These are phyloP conservation scores for Tarsius wallacei DNA, from an alignment of 2,797 vertebrate species.

Conservation along the genomic window DNA sequence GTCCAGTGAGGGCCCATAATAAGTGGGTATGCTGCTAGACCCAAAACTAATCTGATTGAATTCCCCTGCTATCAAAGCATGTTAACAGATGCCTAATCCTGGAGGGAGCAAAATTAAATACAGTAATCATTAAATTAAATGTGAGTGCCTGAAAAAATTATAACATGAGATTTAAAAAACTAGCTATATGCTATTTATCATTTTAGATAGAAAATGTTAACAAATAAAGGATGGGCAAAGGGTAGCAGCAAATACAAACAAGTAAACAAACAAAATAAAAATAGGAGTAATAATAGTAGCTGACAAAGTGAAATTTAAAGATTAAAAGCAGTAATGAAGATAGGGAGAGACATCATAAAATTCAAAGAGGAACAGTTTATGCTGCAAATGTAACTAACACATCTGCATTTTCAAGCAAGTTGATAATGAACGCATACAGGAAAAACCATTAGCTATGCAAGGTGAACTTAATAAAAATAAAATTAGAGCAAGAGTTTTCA, in stretches of 20 bases:
- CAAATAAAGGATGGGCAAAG: neutral
- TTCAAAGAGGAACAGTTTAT: neutral
- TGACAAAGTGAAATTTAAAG: neutral
- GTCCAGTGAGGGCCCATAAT: neutral
- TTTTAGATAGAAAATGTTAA: neutral
- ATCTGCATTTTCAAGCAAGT: neutral
- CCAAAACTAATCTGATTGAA: neutral
- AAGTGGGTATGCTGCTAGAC: neutral
- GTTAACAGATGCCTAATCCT: neutral
- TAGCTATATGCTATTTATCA: neutral
- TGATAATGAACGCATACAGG: neutral
- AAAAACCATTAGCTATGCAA: neutral
- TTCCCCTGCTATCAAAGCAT: neutral
- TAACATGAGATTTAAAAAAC: neutral
- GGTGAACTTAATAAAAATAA: neutral
- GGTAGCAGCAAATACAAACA: neutral
- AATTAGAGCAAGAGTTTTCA: neutral
- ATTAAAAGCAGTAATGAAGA: neutral
- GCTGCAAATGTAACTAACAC: neutral
- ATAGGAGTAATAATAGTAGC: neutral
- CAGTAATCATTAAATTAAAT: neutral
- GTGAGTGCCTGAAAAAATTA: neutral
- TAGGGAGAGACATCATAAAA: neutral
- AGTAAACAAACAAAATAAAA: neutral
- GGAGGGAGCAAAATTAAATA: slow-evolving; percentile 18